Evolutionary conservation across 2,888 invertebrate genomes (phyloP).

Genomic region (Tribolium freemani): DNA sequence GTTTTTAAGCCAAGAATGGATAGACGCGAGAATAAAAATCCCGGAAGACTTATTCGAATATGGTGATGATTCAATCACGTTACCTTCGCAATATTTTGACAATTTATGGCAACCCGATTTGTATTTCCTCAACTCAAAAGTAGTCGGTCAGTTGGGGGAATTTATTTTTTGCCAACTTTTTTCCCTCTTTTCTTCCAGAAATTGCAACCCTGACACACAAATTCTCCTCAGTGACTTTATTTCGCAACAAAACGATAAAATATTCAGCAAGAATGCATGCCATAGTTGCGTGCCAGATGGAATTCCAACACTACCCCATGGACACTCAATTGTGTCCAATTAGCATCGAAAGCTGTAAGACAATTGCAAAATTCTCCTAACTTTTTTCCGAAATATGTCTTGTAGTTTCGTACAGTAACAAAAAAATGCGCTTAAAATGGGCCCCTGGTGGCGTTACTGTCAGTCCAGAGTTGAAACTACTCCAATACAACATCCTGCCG

Average conservation of each 20-base stretch:
- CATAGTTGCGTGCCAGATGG: slow-evolving; percentile 89
- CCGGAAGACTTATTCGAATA: slow-evolving; percentile 85
- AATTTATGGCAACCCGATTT: slow-evolving; percentile 92
- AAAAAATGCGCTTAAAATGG: slow-evolving; percentile 83
- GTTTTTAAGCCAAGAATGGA: slow-evolving; percentile 87
- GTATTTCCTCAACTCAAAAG: slow-evolving; percentile 88
- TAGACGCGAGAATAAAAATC: slow-evolving; percentile 81
- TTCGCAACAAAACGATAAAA: slow-evolving; percentile 83
- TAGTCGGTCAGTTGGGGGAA: slow-evolving; percentile 75
- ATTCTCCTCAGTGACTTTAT: slow-evolving; percentile 85
- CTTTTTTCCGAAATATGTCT: not conserved
- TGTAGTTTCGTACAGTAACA: slow-evolving; percentile 84
- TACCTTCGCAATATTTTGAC: slow-evolving; percentile 85
- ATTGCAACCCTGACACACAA: slow-evolving; percentile 85
- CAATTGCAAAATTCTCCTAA: slow-evolving; percentile 49
- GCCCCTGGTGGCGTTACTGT: slow-evolving; percentile 81
- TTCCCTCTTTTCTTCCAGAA: slow-evolving; percentile 70
- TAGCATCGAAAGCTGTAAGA: slow-evolving; percentile 88
- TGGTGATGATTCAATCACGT: slow-evolving; percentile 83
- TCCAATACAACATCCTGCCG: slow-evolving; percentile 85
- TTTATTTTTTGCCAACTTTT: not conserved
- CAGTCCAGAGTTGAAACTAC: slow-evolving; percentile 83
- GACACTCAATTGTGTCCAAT: slow-evolving; percentile 89
- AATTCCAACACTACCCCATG: slow-evolving; percentile 88
- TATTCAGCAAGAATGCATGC: slow-evolving; percentile 88